Conservation (phyloP, 2,113 vertebrate species). For the Andinoacara biseriatus region DNA sequence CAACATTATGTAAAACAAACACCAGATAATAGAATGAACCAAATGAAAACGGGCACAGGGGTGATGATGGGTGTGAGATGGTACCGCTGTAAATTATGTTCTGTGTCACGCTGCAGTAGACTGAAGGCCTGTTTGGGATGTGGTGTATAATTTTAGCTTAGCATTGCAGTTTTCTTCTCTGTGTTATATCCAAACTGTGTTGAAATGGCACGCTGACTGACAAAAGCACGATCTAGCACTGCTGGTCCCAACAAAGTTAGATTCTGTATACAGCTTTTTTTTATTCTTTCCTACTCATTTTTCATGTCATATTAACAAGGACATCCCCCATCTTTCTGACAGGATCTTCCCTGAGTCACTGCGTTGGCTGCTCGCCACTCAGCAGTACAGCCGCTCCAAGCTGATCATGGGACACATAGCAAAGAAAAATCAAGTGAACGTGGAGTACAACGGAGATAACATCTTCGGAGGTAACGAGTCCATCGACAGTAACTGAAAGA, state of each 20-base stretch:
- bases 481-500: neutral
- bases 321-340: slow-evolving; percentile 29
- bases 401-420: slow-evolving; percentile 88
- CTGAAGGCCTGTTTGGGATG: neutral
- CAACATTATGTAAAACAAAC: neutral
- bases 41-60: neutral
- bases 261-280: slow-evolving; percentile 9
- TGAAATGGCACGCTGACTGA: neutral
- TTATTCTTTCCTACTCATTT: neutral
- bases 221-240: neutral
- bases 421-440: slow-evolving; percentile 85
- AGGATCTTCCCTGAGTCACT: slow-evolving; percentile 98
- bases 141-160: neutral
- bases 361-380: slow-evolving; percentile 94
- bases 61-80: neutral
- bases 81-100: neutral
- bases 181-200: neutral
- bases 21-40: neutral
- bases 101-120: neutral
- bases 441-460: slow-evolving; percentile 85
- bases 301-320: slow-evolving; percentile 37
- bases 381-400: slow-evolving; percentile 90
- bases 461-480: slow-evolving; percentile 84
- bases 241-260: neutral
- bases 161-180: neutral